Conservation (phyloP, 2,113 vertebrate species). For the Anoura caudifer region DNA sequence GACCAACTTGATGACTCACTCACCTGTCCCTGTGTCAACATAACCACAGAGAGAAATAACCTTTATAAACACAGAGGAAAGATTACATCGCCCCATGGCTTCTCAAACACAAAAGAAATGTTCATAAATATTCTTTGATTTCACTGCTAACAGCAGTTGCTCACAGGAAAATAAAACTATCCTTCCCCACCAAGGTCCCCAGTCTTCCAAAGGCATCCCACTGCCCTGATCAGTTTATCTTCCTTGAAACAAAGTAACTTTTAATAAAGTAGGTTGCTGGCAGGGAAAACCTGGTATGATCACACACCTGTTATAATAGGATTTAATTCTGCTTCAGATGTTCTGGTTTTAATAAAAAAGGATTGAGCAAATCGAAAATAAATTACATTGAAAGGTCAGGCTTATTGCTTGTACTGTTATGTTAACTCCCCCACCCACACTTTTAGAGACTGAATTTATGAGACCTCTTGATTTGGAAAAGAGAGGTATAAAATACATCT, state of each 20-base stretch:
- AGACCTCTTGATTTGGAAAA: conserved; percentile 84
- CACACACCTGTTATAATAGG: conserved; percentile 81
- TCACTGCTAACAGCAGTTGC: conserved; percentile 39
- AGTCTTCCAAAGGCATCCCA: conserved; percentile 70
- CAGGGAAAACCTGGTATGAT: conserved; percentile 82
- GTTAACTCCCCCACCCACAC: conserved; percentile 84
- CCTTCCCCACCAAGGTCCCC: neutral
- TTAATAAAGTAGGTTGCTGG: conserved; percentile 81
- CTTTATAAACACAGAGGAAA: conserved; percentile 52
- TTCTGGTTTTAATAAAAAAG: conserved; percentile 90
- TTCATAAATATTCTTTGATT: conserved; percentile 64
- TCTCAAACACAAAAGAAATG: conserved; percentile 60
- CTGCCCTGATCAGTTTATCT: conserved; percentile 78
- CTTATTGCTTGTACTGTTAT: conserved; percentile 86
- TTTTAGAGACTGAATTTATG: conserved; percentile 86
- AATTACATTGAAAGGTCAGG: conserved; percentile 88
- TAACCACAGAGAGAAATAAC: conserved; percentile 58
- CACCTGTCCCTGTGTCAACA: conserved; percentile 39
- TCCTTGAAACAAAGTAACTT: conserved; percentile 83
- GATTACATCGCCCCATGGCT: conserved; percentile 38
- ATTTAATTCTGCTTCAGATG: conserved; percentile 88
- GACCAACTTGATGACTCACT: conserved; percentile 43
- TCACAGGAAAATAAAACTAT: conserved; percentile 59
- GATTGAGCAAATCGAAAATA: conserved; percentile 86
- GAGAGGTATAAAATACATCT: conserved; percentile 79